Evolutionary conservation across 2,797 vertebrate genomes (phyloP).

Genomic region (Dipus sagitta): DNA sequence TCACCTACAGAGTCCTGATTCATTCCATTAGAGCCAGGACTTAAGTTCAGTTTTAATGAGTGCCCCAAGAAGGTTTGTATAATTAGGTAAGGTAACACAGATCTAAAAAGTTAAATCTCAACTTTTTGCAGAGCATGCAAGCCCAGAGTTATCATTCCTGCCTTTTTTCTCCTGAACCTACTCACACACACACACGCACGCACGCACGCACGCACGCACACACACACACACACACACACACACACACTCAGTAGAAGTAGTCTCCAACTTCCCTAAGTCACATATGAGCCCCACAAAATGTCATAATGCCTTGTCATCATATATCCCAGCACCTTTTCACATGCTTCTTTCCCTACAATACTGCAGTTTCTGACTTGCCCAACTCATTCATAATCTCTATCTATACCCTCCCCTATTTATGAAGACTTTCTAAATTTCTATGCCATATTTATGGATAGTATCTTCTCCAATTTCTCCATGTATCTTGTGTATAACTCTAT

Average conservation of each 20-base stretch:
- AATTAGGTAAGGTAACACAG: conserved; percentile 7
- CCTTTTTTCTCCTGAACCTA: background rate
- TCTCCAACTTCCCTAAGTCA: background rate
- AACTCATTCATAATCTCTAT: background rate
- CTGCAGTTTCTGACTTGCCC: background rate
- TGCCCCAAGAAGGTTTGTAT: background rate
- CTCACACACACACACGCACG: background rate
- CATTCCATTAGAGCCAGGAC: background rate
- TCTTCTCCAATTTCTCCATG: background rate
- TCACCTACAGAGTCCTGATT: conserved; percentile 31
- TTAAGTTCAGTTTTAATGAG: conserved; percentile 57
- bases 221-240: background rate
- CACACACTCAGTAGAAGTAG: background rate
- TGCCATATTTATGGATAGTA: background rate
- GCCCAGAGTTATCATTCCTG: background rate
- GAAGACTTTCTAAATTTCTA: background rate
- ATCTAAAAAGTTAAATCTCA: conserved; percentile 38
- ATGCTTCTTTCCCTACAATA: background rate
- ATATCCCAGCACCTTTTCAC: background rate
- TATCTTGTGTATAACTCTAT: background rate
- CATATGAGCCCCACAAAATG: background rate
- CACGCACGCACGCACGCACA: background rate
- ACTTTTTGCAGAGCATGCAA: background rate
- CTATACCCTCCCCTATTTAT: background rate
- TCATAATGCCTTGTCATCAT: background rate